phyloP scores from a whole-genome alignment of 37 sponge, comb jelly and placozoan genomes.

The Ephydatia muelleri region DNA sequence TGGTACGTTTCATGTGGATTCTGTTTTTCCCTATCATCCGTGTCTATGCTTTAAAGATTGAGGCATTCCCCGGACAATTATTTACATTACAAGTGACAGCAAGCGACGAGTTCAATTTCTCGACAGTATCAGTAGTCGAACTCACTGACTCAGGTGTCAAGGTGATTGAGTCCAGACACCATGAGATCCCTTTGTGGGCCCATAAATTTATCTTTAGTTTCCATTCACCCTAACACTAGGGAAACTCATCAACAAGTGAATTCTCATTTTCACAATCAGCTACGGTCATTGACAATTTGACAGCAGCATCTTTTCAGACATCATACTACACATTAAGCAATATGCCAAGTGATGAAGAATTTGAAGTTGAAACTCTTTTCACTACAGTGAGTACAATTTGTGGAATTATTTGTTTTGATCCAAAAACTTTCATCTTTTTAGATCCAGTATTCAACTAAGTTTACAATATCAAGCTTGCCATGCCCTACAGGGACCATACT shows the following conservation, averaged over 20 bases:
- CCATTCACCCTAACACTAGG: background rate
- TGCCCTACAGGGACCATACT: background rate
- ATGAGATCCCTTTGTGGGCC: no score
- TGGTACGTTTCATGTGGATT: background rate
- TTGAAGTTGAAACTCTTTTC: background rate
- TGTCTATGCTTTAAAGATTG: constrained; percentile 4
- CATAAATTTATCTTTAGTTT: background rate
- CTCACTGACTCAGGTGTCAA: background rate
- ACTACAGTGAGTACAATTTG: background rate
- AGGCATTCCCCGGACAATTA: constrained; percentile 31
- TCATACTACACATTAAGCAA: background rate
- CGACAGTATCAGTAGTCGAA: constrained; percentile 5
- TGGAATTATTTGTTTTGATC: no score
- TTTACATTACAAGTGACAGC: constrained; percentile 12
- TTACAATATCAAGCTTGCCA: background rate
- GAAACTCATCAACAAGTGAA: background rate
- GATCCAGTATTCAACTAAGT: background rate
- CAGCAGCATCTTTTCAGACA: background rate
- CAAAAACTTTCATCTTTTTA: background rate
- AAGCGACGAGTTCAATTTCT: constrained; percentile 17
- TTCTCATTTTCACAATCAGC: background rate
- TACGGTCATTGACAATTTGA: background rate
- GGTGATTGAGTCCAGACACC: no score
- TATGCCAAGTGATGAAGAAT: background rate
- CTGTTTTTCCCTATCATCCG: no score